Conservation (phyloP, 2,797 vertebrate genomes). For the Champsocephalus esox region DNA sequence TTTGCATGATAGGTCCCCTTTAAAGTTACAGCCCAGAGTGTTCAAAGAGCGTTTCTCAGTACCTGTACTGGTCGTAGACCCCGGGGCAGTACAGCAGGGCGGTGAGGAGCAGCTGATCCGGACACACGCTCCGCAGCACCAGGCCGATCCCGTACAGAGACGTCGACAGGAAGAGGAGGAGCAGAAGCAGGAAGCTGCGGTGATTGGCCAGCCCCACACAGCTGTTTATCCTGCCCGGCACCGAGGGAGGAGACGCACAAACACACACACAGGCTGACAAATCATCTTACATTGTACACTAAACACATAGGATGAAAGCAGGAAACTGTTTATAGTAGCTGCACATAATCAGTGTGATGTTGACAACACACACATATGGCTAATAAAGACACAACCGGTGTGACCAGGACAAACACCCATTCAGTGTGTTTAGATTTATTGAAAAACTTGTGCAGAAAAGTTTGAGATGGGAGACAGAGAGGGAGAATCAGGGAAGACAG, state of each 20-base stretch:
- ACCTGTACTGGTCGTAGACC: slow-evolving; percentile 94
- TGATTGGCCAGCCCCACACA: slow-evolving; percentile 97
- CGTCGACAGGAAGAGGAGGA: slow-evolving; percentile 92
- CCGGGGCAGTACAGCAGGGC: slow-evolving; percentile 95
- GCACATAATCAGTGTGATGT: not conserved
- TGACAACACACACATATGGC: slow-evolving; percentile 28
- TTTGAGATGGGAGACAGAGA: slow-evolving; percentile 30
- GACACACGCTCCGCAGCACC: slow-evolving; percentile 91
- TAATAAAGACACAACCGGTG: slow-evolving; percentile 7
- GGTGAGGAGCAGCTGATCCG: slow-evolving; percentile 82
- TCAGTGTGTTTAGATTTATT: slow-evolving; percentile 34
- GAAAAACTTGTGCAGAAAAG: slow-evolving; percentile 10
- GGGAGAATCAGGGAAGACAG: slow-evolving; percentile 25
- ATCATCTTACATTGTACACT: slow-evolving; percentile 56
- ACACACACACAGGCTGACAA: slow-evolving; percentile 63
- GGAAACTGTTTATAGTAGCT: not conserved
- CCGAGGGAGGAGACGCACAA: slow-evolving; percentile 33
- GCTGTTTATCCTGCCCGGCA: slow-evolving; percentile 93
- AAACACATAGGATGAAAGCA: slow-evolving; percentile 32
- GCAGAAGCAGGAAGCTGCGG: slow-evolving; percentile 92
- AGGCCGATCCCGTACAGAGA: slow-evolving; percentile 92
- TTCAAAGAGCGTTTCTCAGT: slow-evolving; percentile 43
- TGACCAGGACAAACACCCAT: slow-evolving; percentile 15
- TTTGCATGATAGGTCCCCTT: too few species aligned
- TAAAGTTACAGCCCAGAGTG: not conserved